These are phyloP conservation scores for Gadopsis marmoratus DNA, from an alignment of 2,797 vertebrate species.

Conservation along the genomic window DNA sequence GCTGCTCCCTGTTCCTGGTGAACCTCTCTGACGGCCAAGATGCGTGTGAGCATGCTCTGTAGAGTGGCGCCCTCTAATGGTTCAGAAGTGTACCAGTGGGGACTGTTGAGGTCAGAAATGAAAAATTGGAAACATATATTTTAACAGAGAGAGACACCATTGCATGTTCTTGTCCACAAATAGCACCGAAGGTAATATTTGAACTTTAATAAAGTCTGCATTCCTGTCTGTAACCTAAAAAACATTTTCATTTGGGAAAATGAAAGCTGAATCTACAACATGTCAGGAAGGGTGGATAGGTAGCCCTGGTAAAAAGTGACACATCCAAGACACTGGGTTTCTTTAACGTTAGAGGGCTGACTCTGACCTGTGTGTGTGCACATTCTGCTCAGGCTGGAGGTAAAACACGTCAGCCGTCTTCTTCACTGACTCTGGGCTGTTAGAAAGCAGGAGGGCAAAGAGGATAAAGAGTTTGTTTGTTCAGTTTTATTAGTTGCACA, in stretches of 20 bases:
- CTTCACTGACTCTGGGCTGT: slow-evolving; percentile 93
- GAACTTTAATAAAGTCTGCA: too few species aligned
- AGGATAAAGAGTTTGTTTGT: background rate
- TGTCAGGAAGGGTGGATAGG: background rate
- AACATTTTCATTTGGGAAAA: background rate
- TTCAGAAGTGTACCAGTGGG: slow-evolving; percentile 93
- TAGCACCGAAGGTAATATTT: background rate
- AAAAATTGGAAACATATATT: background rate
- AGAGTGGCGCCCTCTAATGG: slow-evolving; percentile 90
- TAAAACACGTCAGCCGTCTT: slow-evolving; percentile 92
- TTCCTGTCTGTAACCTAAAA: background rate
- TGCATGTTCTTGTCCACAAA: background rate
- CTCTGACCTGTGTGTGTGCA: slow-evolving; percentile 77
- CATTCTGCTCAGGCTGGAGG: slow-evolving; percentile 90
- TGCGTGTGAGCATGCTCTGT: slow-evolving; percentile 96
- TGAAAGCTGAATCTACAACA: too few species aligned
- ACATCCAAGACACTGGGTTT: background rate
- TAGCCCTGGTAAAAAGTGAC: background rate
- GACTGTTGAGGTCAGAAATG: slow-evolving; percentile 88
- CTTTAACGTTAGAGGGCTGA: background rate
- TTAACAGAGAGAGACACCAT: background rate
- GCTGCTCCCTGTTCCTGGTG: slow-evolving; percentile 81
- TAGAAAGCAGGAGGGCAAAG: slow-evolving; percentile 5
- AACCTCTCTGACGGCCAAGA: slow-evolving; percentile 94
- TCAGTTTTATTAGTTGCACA: background rate